Base-by-base conservation (phyloP, 2,797 vertebrate genomes). In the Onychomys torridus region DNA sequence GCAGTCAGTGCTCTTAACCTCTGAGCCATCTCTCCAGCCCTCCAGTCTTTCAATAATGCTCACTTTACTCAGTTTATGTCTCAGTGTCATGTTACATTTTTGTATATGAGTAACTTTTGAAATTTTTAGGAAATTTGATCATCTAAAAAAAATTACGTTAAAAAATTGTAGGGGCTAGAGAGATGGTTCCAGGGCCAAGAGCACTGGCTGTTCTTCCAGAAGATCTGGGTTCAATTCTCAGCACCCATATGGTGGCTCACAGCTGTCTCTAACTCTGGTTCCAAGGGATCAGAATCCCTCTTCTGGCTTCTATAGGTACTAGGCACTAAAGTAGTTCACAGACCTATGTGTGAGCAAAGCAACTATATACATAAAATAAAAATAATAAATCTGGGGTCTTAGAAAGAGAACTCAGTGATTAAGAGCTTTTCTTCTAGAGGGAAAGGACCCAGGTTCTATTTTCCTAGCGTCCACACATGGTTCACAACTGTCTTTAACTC, bases 71-170 rank as follows among this genome's bases (percentile, higher is more conserved):
- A 69, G 67, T n/a, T 67, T 46, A 69, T 88, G 13, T 95, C 43
- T 96, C 57, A 63, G 6, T 92, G 63, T 90, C 6, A 43, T 88
- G 61, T 13, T 89, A 37, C 83, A 55, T 88, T 83, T 95, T 95
- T 89, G 5, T 83, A 78, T 89, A 23, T 86, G 85, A 95, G 19
- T 87, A 52, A 69, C 55, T 59, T 61, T 85, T n/a, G 34, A 79
- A 89, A 76, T 75, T 90, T 96, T 88, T 82, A 37, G 49, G 46
- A 7, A 95, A 89, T 11, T 46, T 95, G 27, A 32, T 95, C 19
- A 89, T 63, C 78, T 95, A 81, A 82, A 61, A 90, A 94, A 90
- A 91, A 81, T 81, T 93, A 83, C 6, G 46, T 85, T 91, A 57
- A 94, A 92, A 96, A 90, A 71, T 91, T 57, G 13, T 61, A 61